These are phyloP conservation scores for Calephelis virginiensis DNA, from an alignment of 1,140 invertebrate genomes.

Conservation along the genomic window DNA sequence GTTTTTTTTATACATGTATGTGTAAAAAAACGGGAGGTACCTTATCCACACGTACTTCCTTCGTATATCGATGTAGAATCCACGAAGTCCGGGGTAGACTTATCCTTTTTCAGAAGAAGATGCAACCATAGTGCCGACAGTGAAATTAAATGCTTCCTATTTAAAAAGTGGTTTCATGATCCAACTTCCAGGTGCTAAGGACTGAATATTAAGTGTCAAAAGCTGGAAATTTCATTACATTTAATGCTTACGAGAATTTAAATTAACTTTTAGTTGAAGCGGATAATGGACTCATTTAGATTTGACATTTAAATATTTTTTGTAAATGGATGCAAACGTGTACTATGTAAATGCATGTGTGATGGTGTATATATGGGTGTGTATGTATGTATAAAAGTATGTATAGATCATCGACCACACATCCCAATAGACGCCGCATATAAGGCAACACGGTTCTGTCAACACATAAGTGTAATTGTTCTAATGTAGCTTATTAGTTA, in stretches of 20 bases:
- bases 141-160: constrained; percentile 34
- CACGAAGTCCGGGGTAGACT: constrained; percentile 26
- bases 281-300: not conserved
- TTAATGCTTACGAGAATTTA: constrained; percentile 7
- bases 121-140: constrained; percentile 23
- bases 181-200: constrained; percentile 28
- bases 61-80: constrained; percentile 22
- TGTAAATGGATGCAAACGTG: too few relatives aligned
- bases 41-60: not conserved
- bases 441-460: too few relatives aligned
- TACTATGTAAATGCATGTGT: too few relatives aligned
- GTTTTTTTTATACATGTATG: too few relatives aligned
- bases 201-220: constrained; percentile 13
- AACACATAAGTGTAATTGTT: too few relatives aligned
- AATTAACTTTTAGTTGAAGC: constrained; percentile 5
- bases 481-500: too few relatives aligned
- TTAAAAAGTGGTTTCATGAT: constrained; percentile 32
- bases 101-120: constrained; percentile 23
- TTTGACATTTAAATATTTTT: too few relatives aligned
- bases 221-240: not conserved
- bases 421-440: too few relatives aligned
- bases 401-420: too few relatives aligned
- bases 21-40: too few relatives aligned
- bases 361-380: too few relatives aligned
- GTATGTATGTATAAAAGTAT: too few relatives aligned